phyloP scores from a whole-genome alignment of 2,888 invertebrate species.

The Dynastes tityus region DNA sequence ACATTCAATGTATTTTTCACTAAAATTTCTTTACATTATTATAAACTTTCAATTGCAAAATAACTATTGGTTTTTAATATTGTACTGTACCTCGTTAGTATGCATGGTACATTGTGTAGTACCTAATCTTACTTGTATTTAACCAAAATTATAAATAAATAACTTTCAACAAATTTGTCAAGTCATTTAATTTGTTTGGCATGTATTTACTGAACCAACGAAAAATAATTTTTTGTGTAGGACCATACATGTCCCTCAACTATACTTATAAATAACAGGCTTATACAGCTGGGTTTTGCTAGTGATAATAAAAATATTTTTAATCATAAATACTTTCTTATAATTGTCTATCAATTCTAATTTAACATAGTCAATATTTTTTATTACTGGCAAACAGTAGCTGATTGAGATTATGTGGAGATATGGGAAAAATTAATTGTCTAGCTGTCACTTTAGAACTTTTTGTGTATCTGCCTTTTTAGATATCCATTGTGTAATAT shows the following conservation, averaged over 20 bases:
- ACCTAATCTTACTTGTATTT: slow-evolving; percentile 52
- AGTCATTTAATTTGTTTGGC: slow-evolving; percentile 56
- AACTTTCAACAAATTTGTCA: slow-evolving; percentile 54
- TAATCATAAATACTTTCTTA: slow-evolving; percentile 5
- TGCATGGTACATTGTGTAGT: slow-evolving; percentile 52
- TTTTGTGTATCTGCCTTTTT: slow-evolving; percentile 16
- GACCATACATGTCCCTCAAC: neutral
- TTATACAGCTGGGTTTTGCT: slow-evolving; percentile 53
- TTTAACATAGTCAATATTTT: slow-evolving; percentile 28
- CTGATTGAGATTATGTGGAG: slow-evolving; percentile 44
- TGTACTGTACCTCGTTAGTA: slow-evolving; percentile 52
- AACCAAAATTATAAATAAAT: slow-evolving; percentile 57
- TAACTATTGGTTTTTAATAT: slow-evolving; percentile 51
- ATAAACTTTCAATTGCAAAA: slow-evolving; percentile 50
- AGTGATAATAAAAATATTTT: slow-evolving; percentile 49
- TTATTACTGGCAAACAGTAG: slow-evolving; percentile 53
- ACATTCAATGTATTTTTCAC: slow-evolving; percentile 38
- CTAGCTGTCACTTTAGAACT: neutral
- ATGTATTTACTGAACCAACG: slow-evolving; percentile 60
- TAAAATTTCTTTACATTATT: slow-evolving; percentile 33
- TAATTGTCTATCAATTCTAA: slow-evolving; percentile 15
- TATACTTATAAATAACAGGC: slow-evolving; percentile 38
- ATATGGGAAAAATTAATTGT: slow-evolving; percentile 47
- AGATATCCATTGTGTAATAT: too few relatives aligned
- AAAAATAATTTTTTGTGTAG: slow-evolving; percentile 14